These are phyloP conservation scores for Oscheius sp. DNA, from an alignment of 2,888 invertebrate genomes.

Conservation along the genomic window DNA sequence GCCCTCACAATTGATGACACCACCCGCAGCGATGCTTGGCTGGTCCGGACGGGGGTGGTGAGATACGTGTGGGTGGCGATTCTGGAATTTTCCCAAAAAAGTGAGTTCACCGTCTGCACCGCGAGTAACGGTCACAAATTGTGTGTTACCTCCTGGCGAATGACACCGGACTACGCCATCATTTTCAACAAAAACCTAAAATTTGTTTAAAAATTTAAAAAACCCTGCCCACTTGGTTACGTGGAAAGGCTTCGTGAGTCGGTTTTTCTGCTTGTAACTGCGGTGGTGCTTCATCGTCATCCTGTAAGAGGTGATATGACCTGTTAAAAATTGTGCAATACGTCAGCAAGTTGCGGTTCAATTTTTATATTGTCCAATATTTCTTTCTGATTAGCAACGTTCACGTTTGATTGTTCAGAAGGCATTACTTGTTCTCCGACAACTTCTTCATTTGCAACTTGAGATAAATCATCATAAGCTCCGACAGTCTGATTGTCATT, in stretches of 20 bases:
- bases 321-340: no score
- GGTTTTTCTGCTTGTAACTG: constrained; percentile 20
- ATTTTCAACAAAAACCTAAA: constrained; percentile 15
- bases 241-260: constrained; percentile 2
- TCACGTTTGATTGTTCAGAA: no score
- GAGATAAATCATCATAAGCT: not conserved
- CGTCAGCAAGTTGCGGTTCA: no score
- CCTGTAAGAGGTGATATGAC: not conserved
- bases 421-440: not conserved
- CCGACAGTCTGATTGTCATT: no score
- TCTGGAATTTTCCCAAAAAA: no score
- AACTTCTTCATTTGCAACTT: constrained; percentile 3
- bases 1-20: no score
- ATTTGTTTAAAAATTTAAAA: not conserved
- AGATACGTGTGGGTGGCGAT: no score
- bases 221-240: not conserved
- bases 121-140: constrained; percentile 23
- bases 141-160: constrained; percentile 40
- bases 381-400: no score
- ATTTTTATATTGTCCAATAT: no score
- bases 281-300: constrained; percentile 22
- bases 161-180: constrained; percentile 35
- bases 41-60: no score
- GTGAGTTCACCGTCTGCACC: constrained; percentile 29
- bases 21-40: no score